A percentile compares a stretch with the other conserved stretches of the same genome.
These are phyloP conservation scores for Achatina immaculata DNA, from an alignment of 1,140 invertebrate genomes.

Conservation along the genomic window DNA sequence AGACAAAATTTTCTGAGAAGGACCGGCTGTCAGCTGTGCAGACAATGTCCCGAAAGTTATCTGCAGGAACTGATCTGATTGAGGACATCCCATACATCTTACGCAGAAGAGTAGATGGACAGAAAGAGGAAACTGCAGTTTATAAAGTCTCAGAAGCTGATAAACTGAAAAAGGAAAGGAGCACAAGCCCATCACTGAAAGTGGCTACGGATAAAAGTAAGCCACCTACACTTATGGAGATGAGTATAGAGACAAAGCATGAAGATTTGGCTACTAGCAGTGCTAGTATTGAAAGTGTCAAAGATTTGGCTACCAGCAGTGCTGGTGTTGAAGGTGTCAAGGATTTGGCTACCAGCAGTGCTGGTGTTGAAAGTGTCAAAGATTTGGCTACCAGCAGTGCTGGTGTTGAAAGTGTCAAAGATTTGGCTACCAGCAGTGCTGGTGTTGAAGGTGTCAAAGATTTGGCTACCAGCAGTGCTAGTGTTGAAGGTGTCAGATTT, in stretches of 20 bases:
- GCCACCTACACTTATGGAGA: neutral
- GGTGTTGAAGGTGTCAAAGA: too few species aligned
- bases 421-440: too few species aligned
- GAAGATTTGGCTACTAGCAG: too few species aligned
- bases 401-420: too few species aligned
- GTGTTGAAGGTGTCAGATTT: neutral
- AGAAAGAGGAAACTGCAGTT: constrained; percentile 51
- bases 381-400: too few species aligned
- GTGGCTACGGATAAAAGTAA: neutral
- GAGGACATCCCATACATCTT: constrained; percentile 72
- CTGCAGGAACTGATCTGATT: constrained; percentile 61
- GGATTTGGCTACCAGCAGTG: too few species aligned
- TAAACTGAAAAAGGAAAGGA: constrained; percentile 46
- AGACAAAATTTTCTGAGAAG: neutral
- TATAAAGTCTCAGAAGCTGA: constrained; percentile 44
- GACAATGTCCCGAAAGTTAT: neutral
- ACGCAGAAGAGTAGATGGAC: constrained; percentile 60
- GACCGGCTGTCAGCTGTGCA: neutral
- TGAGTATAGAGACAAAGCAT: neutral
- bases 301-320: too few species aligned
- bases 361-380: too few species aligned
- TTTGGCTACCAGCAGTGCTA: neutral
- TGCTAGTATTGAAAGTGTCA: too few species aligned
- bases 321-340: too few species aligned
- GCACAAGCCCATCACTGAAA: constrained; percentile 17